Conservation (phyloP, 2,797 vertebrate species). For the Karalla daura region DNA sequence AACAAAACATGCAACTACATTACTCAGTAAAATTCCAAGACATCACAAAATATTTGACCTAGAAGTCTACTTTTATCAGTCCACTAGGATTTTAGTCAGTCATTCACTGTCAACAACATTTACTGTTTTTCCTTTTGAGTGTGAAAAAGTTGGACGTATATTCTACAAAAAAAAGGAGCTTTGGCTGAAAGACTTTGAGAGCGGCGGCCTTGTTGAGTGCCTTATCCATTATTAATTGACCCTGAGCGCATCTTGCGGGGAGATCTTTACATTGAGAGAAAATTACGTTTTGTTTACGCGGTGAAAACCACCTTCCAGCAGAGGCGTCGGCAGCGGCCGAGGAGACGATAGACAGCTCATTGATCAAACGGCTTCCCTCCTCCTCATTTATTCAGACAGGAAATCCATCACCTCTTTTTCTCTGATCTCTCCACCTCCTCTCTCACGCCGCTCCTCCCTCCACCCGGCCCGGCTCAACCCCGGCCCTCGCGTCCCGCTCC, state of each 20-base stretch:
- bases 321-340: constrained; percentile 52
- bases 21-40: too few species aligned
- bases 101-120: too few species aligned
- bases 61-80: too few species aligned
- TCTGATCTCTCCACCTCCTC: constrained; percentile 74
- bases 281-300: constrained; percentile 58
- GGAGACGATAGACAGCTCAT: constrained; percentile 71
- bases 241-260: constrained; percentile 19
- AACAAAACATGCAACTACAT: too few species aligned
- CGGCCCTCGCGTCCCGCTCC: constrained; percentile 30
- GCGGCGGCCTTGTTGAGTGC: neutral
- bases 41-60: too few species aligned
- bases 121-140: too few species aligned
- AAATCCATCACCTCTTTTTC: constrained; percentile 81
- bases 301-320: constrained; percentile 57
- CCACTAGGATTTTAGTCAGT: too few species aligned
- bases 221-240: constrained; percentile 52
- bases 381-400: constrained; percentile 81
- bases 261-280: constrained; percentile 55
- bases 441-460: constrained; percentile 53
- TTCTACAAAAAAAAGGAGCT: neutral
- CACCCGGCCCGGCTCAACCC: constrained; percentile 15
- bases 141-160: too few species aligned
- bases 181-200: too few species aligned
- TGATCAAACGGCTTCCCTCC: constrained; percentile 82